Conservation (phyloP, 2,888 invertebrate genomes). For the Metallyticus violacea region DNA sequence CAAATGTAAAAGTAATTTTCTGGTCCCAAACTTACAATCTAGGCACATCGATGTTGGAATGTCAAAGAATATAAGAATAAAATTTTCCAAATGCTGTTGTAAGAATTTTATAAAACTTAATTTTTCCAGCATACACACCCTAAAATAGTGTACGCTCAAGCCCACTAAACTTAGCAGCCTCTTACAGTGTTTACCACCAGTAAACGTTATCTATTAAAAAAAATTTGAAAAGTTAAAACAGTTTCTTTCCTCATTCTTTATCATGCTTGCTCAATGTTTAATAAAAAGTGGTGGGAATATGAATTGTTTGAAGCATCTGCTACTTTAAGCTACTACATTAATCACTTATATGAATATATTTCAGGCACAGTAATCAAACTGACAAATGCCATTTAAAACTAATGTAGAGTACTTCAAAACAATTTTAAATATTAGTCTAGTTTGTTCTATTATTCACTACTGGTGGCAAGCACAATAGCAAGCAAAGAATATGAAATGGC, state of each 20-base stretch:
- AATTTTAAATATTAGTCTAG: not conserved
- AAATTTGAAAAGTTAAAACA: not conserved
- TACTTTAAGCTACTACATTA: not conserved
- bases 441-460: not conserved
- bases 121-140: not conserved
- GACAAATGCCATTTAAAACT: not conserved
- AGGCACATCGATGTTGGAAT: too few species aligned
- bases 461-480: not conserved
- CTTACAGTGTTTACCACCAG: not conserved
- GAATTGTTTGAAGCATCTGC: not conserved
- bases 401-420: not conserved
- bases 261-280: not conserved
- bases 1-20: too few species aligned
- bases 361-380: not conserved
- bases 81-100: not conserved
- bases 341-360: not conserved
- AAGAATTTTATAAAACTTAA: not conserved
- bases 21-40: too few species aligned
- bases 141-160: not conserved
- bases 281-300: not conserved
- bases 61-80: not conserved
- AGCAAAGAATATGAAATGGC: not conserved
- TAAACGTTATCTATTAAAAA: not conserved
- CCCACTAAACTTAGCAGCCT: not conserved
- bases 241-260: not conserved